A percentile compares a stretch with the other conserved stretches of the same genome.
These are phyloP conservation scores for Xyliphius kryptos DNA, from an alignment of 2,113 vertebrate genomes.

Conservation along the genomic window DNA sequence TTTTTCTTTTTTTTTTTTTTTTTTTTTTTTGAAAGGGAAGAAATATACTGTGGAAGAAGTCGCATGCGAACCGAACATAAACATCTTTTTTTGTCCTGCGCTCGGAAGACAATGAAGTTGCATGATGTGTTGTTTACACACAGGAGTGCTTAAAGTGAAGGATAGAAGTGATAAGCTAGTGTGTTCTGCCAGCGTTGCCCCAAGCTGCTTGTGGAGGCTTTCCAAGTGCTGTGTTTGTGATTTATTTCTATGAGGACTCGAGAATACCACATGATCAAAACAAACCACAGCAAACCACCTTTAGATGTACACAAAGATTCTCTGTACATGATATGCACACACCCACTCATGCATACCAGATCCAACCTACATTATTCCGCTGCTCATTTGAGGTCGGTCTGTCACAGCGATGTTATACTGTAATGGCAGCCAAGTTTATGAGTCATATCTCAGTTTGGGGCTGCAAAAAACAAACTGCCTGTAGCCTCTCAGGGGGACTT, in stretches of 20 bases:
- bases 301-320: background rate
- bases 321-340: too few relatives aligned
- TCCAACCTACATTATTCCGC: too few relatives aligned
- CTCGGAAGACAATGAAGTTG: background rate
- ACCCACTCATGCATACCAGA: background rate
- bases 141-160: conserved; percentile 36
- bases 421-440: conserved; percentile 46
- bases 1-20: too few relatives aligned
- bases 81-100: too few relatives aligned
- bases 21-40: too few relatives aligned
- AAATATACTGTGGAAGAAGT: too few relatives aligned
- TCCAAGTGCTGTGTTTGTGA: conserved; percentile 21
- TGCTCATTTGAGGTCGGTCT: background rate
- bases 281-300: background rate
- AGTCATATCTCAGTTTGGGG: conserved; percentile 44
- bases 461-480: conserved; percentile 25
- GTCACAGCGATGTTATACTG: background rate
- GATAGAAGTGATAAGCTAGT: conserved; percentile 22
- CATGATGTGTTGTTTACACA: conserved; percentile 19
- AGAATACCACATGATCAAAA: conserved; percentile 15
- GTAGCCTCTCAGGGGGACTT: conserved; percentile 24
- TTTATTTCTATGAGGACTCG: conserved; percentile 10
- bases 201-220: conserved; percentile 20
- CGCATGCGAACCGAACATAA: too few relatives aligned
- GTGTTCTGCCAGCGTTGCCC: background rate